These are phyloP conservation scores for Cynoglossus semilaevis DNA, from an alignment of 2,113 vertebrate genomes.

Conservation along the genomic window DNA sequence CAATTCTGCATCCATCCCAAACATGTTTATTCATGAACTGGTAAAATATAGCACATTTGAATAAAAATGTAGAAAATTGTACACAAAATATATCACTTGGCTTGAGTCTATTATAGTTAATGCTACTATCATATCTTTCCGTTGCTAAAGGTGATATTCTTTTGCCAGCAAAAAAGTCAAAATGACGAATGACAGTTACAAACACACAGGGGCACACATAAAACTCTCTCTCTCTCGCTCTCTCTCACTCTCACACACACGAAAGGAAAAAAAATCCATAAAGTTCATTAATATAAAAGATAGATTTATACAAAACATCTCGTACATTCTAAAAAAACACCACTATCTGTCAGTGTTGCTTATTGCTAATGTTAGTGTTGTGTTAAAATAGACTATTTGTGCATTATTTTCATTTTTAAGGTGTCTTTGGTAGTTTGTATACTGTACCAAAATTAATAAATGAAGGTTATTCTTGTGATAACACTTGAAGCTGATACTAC, in stretches of 20 bases:
- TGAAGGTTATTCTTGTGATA: slow-evolving; percentile 22
- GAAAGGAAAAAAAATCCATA: slow-evolving; percentile 65
- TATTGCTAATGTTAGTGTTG: slow-evolving; percentile 64
- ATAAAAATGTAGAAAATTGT: slow-evolving; percentile 84
- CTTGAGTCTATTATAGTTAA: slow-evolving; percentile 78
- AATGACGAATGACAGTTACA: slow-evolving; percentile 70
- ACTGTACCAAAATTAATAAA: slow-evolving; percentile 45
- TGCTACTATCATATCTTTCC: slow-evolving; percentile 72
- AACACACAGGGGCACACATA: slow-evolving; percentile 49
- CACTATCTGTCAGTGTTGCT: slow-evolving; percentile 68
- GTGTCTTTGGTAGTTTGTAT: slow-evolving; percentile 77
- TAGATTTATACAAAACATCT: slow-evolving; percentile 68
- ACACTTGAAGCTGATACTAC: slow-evolving; percentile 14
- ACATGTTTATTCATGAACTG: slow-evolving; percentile 80
- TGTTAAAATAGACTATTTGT: slow-evolving; percentile 61
- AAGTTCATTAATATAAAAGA: slow-evolving; percentile 69
- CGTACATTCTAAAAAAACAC: slow-evolving; percentile 75
- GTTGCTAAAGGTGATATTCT: slow-evolving; percentile 75
- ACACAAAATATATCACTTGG: slow-evolving; percentile 82
- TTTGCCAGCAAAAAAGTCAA: slow-evolving; percentile 83
- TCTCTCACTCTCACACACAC: slow-evolving; percentile 51
- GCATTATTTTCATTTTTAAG: slow-evolving; percentile 57
- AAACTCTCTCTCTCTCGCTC: too few relatives aligned
- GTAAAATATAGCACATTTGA: slow-evolving; percentile 84
- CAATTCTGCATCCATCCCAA: slow-evolving; percentile 65